Conservation (phyloP, 64 coral and sea anemone species). For the Actinia tenebrosa region DNA sequence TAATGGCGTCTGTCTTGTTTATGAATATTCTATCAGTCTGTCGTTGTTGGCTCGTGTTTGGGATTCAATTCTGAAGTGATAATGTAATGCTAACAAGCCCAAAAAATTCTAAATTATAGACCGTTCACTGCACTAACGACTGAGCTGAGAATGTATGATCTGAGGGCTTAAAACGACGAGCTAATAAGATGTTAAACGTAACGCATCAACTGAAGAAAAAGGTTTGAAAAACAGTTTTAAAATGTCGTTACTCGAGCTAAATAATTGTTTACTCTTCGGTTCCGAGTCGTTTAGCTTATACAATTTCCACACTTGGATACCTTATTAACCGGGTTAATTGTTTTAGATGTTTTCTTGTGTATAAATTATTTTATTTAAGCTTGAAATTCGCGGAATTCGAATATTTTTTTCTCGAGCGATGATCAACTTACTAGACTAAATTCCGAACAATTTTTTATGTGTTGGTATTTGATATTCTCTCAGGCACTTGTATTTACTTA, state of each 20-base stretch:
- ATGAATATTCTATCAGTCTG: not conserved
- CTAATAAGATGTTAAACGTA: slow-evolving; percentile 65
- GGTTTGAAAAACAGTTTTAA: slow-evolving; percentile 28
- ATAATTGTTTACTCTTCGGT: slow-evolving; percentile 20
- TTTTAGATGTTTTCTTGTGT: not conserved
- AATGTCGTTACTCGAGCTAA: not conserved
- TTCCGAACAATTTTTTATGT: not conserved
- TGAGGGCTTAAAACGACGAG: not conserved
- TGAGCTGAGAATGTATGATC: not conserved
- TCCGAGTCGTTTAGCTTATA: slow-evolving; percentile 15
- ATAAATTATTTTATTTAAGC: not conserved
- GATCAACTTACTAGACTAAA: not conserved
- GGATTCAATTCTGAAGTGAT: slow-evolving; percentile 6
- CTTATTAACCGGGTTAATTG: not conserved
- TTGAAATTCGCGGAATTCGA: not conserved
- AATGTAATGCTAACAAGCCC: slow-evolving; percentile 3
- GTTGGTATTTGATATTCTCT: not conserved
- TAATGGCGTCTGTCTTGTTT: not conserved
- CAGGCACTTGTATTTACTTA: not conserved
- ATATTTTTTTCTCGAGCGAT: not conserved
- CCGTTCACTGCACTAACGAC: not conserved
- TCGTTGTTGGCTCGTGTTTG: slow-evolving; percentile 17
- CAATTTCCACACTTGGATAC: not conserved
- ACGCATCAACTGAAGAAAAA: slow-evolving; percentile 85
- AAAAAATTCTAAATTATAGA: not conserved